Conservation (phyloP, 2,113 vertebrate genomes). For the Gymnobelideus leadbeateri region DNA sequence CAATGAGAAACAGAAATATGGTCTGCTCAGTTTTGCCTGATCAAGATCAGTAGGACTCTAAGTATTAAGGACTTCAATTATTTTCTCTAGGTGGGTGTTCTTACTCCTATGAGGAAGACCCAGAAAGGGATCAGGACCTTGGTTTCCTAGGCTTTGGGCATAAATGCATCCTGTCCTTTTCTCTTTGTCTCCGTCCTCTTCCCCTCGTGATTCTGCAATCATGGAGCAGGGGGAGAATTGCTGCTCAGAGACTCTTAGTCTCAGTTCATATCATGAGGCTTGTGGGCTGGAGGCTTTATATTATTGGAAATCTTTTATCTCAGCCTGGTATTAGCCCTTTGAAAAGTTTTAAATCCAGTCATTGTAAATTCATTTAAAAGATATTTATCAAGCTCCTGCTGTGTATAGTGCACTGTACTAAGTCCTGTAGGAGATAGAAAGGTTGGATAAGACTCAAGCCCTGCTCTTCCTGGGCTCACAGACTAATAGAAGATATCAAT, state of each 20-base stretch:
- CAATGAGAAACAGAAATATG: background rate
- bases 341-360: background rate
- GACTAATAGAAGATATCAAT: background rate
- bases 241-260: background rate
- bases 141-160: background rate
- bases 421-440: background rate
- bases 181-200: background rate
- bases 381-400: background rate
- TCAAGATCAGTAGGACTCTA: background rate
- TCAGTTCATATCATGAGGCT: background rate
- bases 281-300: background rate
- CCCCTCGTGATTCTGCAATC: background rate
- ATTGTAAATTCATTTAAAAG: slow-evolving; percentile 8
- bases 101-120: background rate
- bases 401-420: background rate
- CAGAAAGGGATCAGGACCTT: background rate
- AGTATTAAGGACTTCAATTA: background rate
- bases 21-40: background rate
- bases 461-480: background rate
- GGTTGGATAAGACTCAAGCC: background rate
- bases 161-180: background rate
- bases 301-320: slow-evolving; percentile 26
- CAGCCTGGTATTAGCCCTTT: background rate
- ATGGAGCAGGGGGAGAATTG: background rate
- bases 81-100: background rate